Base-by-base conservation (phyloP, 2,888 invertebrate genomes). In the Stenodema calcarata region DNA sequence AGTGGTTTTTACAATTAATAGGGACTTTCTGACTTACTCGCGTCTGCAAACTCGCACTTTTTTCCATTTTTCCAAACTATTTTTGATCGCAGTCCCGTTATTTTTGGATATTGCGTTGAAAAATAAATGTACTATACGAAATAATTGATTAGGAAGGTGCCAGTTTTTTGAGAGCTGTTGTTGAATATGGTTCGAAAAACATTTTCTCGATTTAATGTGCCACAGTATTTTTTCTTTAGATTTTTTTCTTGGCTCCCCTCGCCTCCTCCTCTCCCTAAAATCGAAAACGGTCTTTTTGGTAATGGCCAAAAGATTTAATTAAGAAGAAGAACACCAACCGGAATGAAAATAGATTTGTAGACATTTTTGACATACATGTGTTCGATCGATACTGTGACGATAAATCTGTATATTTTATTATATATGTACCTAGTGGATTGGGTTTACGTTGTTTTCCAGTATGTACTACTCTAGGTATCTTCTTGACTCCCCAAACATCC, bases 301-400 rank as follows among this genome's bases (percentile, higher is more conserved):
- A n/a, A 54, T 62, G 62, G 23, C 62, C 62, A 62, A 62, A 62
- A 62, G 62, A 62, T 62, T 62, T 62, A 62, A 23, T 62, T 62
- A 62, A 62, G 78, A 42, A 78, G 27, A 54, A 80, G 80, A 80
- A 80, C 80, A 80, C 80, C 80, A 80, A 80, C 50, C 78, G 80
- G 80, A 50, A 50, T 80, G 80, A 80, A n/a, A 80, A 30, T 80
- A 47, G 54, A 79, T 42, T 79, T 41, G 80, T 54, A 80, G 80
- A 4, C 27, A 23, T 80, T 80, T 80, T 80, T 80, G 28, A 27
- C 30, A 35, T 27, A 54, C 80, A 79, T 47, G 54, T 80, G 80
- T 50, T 80, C 50, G 27, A 30, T 80, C 28, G 73, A 73, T 27
- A 80, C 18, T 78, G 75, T 75, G 35, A 78, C 44, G 23, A 44